Evolutionary conservation across 2,113 vertebrate genomes (phyloP).

Genomic region (Lophius piscatorius): DNA sequence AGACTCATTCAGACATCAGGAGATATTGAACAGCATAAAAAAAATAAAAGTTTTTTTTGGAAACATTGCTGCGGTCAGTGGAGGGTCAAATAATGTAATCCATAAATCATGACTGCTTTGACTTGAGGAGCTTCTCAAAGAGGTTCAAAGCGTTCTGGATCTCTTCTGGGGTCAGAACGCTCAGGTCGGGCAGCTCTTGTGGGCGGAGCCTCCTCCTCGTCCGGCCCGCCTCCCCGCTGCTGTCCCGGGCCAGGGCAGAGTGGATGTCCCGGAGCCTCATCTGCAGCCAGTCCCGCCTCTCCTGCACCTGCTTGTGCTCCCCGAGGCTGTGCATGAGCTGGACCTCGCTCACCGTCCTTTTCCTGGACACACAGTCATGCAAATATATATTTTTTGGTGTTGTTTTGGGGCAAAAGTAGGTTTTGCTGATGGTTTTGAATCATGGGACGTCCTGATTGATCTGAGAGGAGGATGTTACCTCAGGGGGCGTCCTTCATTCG

Average conservation of each 20-base stretch:
- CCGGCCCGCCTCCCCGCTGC: constrained; percentile 44
- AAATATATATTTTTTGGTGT: not conserved
- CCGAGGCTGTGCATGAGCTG: constrained; percentile 92
- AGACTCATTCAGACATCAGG: not conserved
- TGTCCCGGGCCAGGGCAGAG: constrained; percentile 62
- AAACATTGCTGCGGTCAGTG: not conserved
- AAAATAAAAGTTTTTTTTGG: not conserved
- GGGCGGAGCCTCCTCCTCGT: constrained; percentile 58
- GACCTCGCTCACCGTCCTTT: constrained; percentile 90
- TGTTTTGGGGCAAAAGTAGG: not conserved
- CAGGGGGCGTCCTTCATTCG: constrained; percentile 79
- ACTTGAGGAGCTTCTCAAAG: constrained; percentile 58
- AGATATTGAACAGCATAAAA: not conserved
- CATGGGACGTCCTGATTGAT: too few species aligned
- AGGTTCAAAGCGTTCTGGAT: constrained; percentile 51
- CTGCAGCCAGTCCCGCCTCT: constrained; percentile 90
- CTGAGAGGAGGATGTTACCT: constrained; percentile 70
- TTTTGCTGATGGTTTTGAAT: not conserved
- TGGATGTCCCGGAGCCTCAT: constrained; percentile 85
- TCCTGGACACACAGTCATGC: constrained; percentile 72
- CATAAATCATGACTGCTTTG: constrained; percentile 37
- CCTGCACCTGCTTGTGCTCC: constrained; percentile 81
- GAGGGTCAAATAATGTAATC: not conserved
- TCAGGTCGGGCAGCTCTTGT: constrained; percentile 55
- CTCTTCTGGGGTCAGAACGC: constrained; percentile 64